Evolutionary conservation across 2,888 invertebrate genomes (phyloP).

Genomic region (Morpho deidamia): DNA sequence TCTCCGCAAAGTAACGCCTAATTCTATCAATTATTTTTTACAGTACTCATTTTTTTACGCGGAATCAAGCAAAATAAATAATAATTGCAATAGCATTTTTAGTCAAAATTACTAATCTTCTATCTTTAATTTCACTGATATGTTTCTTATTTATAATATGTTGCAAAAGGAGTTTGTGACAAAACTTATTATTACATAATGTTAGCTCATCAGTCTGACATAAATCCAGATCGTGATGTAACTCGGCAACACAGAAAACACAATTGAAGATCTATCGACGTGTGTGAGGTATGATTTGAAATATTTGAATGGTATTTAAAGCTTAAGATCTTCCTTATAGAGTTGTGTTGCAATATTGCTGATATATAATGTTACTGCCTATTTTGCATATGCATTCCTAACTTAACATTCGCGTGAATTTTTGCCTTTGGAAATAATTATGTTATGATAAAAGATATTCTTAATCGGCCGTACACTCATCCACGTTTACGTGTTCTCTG

Average conservation of each 20-base stretch:
- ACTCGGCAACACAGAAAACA: constrained; percentile 1
- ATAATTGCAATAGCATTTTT: too few relatives aligned
- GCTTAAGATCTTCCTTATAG: constrained; percentile 10
- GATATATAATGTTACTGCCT: background rate
- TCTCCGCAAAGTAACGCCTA: too few relatives aligned
- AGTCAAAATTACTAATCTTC: background rate
- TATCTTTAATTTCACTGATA: background rate
- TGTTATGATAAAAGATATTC: too few relatives aligned
- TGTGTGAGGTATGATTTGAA: constrained; percentile 6
- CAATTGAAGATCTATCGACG: constrained; percentile 7
- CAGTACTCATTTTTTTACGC: too few relatives aligned
- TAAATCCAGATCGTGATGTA: constrained; percentile 11
- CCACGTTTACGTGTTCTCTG: too few relatives aligned
- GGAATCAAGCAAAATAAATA: too few relatives aligned
- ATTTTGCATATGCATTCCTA: too few relatives aligned
- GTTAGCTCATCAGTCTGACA: constrained; percentile 6
- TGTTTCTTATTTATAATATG: background rate
- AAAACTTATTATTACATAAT: constrained; percentile 7
- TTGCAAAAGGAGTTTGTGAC: background rate
- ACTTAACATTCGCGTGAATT: too few relatives aligned
- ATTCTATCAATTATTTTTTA: too few relatives aligned
- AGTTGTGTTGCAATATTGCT: constrained; percentile 1
- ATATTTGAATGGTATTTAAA: background rate
- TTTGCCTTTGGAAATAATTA: too few relatives aligned
- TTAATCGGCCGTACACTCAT: too few relatives aligned